A percentile compares a stretch with the other conserved stretches of the same genome.
Evolutionary conservation across 1,140 invertebrate species (phyloP).

Genomic region (Steinernema feltiae): DNA sequence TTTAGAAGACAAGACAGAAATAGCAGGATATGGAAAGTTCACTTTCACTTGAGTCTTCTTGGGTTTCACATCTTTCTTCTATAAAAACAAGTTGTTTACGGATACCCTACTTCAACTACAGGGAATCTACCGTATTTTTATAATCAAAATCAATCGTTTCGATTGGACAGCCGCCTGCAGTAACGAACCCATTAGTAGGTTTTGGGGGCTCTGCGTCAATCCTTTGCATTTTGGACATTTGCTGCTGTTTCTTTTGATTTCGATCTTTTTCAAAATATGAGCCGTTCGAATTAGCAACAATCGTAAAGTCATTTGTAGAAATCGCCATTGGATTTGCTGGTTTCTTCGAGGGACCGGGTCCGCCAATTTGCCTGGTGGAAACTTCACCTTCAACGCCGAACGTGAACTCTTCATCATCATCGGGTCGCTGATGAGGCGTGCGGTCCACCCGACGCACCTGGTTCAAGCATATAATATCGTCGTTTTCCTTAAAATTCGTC

Average conservation of each 20-base stretch:
- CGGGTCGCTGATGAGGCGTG: not conserved
- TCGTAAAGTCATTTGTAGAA: not conserved
- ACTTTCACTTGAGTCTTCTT: not conserved
- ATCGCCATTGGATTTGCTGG: not conserved
- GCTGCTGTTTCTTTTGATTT: not conserved
- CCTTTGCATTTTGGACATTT: not conserved
- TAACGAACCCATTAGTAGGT: not conserved
- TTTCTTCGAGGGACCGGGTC: not conserved
- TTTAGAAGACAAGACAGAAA: not conserved
- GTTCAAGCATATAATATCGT: not conserved
- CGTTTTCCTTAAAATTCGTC: not conserved
- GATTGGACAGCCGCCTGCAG: not conserved
- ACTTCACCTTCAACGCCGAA: not conserved
- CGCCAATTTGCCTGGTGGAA: not conserved
- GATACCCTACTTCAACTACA: not conserved
- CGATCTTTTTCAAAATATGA: not conserved
- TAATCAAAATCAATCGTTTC: not conserved
- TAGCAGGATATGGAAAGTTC: not conserved
- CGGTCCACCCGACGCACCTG: too few relatives aligned
- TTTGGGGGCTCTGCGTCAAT: not conserved
- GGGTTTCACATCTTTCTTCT: not conserved
- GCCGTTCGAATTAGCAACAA: not conserved
- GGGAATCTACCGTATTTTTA: not conserved
- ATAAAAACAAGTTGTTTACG: not conserved
- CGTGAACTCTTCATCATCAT: not conserved